Evolutionary conservation across 2,797 vertebrate genomes (phyloP), one percentile per base, ranked within the genome.

Genomic region (Erethizon dorsatum): DNA sequence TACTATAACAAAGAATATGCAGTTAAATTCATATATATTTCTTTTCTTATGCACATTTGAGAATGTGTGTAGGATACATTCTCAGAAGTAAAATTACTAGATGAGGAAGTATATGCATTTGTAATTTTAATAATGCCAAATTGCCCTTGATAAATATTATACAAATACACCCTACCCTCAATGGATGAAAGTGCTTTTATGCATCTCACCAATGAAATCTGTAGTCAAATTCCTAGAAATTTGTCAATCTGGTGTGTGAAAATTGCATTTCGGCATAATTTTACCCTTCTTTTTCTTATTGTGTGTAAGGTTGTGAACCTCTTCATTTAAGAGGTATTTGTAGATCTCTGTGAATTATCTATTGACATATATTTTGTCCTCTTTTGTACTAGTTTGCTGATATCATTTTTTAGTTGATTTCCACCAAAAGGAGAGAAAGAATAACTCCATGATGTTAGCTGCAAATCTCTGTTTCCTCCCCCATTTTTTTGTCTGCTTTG

Each of bases 391-490:
- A 26, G 41, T 83, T 86, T 79, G 1, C 45, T 78, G 57, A 17
- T 69, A 94, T 61, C 79, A 22, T 54, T 83, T 71, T 65, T 78
- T 84, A 28, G 6, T 61, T 86, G 24, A 71, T 71, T 88, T 94
- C 37, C 85, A 31, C 12, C 22, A 18, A 20, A 33, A 77, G 28
- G 73, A 45, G 56, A 94, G 7, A 83, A 18, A 28, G 33, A 59
- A 10, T 69, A 71, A 57, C 5, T 92, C 24, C 63, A 37, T 77
- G 80, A 31, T 47, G 31, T 50, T 13, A 50, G 7, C 47, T 24
- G 11, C n/a, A 56, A 85, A 0, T 67, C 54, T 57, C 22, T 5
- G 22, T 33, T 82, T 18, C 14, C 0, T 88, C 47, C 20, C 31
- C 5, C 0, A n/a, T 15, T 61, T 77, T 92, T 65, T 41, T 13